phyloP scores from a whole-genome alignment of 2,113 vertebrate species.

The Oreocharis arfaki region DNA sequence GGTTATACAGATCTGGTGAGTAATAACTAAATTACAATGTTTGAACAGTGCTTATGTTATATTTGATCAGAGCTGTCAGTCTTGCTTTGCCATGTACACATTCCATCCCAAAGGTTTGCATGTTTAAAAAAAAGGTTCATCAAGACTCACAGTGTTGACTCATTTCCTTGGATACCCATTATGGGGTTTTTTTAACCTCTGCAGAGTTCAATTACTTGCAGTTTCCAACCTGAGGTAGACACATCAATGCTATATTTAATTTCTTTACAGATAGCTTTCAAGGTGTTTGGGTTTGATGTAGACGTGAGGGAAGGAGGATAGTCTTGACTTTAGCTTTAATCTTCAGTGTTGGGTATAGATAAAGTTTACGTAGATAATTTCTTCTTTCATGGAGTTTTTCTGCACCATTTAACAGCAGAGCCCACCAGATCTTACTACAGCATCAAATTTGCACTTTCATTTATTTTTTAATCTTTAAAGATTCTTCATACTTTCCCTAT shows the following conservation, averaged over 20 bases:
- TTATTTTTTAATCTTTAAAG: not conserved
- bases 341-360: not conserved
- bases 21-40: not conserved
- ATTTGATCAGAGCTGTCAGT: slow-evolving; percentile 1
- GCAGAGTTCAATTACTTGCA: not conserved
- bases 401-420: not conserved
- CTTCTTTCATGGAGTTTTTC: not conserved
- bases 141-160: not conserved
- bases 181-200: not conserved
- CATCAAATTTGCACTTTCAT: not conserved
- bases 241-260: not conserved
- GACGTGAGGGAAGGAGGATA: not conserved
- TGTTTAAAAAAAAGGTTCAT: not conserved
- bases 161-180: not conserved
- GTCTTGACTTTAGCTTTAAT: not conserved
- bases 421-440: not conserved
- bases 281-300: not conserved
- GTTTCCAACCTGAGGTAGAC: not conserved
- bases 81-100: not conserved
- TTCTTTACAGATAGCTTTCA: not conserved
- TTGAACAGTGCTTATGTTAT: not conserved
- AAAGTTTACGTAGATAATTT: not conserved
- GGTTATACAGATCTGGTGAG: not conserved
- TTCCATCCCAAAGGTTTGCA: not conserved
- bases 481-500: not conserved